These are phyloP conservation scores for Meleagris gallopavo DNA, from an alignment of 2,113 vertebrate species.

Conservation along the genomic window DNA sequence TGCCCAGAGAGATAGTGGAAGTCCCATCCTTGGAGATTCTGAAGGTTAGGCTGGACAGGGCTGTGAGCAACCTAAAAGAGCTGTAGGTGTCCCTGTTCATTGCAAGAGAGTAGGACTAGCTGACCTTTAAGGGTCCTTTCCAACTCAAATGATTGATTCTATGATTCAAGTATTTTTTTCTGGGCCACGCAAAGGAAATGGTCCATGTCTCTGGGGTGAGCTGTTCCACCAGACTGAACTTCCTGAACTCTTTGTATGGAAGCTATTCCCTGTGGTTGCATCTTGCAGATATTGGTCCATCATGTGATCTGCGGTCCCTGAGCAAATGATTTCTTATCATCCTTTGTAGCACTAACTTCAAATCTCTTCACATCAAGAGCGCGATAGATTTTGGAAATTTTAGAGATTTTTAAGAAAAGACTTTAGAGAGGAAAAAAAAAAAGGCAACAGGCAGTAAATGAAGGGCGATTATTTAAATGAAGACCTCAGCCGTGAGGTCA, in stretches of 20 bases:
- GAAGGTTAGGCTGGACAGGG: too few relatives aligned
- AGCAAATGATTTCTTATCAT: not conserved
- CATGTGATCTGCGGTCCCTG: not conserved
- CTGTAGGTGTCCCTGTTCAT: too few relatives aligned
- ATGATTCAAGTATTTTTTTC: not conserved
- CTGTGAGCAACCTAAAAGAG: too few relatives aligned
- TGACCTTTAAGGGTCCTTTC: too few relatives aligned
- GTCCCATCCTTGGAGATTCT: too few relatives aligned
- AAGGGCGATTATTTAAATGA: not conserved
- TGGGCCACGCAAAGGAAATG: not conserved
- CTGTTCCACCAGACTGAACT: rapidly evolving
- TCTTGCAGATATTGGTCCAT: not conserved
- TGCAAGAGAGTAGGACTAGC: too few relatives aligned
- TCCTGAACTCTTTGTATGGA: not conserved
- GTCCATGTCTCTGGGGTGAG: not conserved
- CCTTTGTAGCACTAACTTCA: not conserved
- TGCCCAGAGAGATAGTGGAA: too few relatives aligned
- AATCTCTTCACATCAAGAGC: not conserved
- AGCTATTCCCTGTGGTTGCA: not conserved
- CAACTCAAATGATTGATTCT: too few relatives aligned
- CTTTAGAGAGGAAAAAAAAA: not conserved
- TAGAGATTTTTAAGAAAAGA: not conserved
- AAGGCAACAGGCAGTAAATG: not conserved
- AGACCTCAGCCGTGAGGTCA: not conserved
- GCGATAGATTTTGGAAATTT: rapidly evolving